Evolutionary conservation across 2,113 vertebrate species (phyloP), one percentile per base, ranked within the genome.

Genomic region (Plecotus auritus): DNA sequence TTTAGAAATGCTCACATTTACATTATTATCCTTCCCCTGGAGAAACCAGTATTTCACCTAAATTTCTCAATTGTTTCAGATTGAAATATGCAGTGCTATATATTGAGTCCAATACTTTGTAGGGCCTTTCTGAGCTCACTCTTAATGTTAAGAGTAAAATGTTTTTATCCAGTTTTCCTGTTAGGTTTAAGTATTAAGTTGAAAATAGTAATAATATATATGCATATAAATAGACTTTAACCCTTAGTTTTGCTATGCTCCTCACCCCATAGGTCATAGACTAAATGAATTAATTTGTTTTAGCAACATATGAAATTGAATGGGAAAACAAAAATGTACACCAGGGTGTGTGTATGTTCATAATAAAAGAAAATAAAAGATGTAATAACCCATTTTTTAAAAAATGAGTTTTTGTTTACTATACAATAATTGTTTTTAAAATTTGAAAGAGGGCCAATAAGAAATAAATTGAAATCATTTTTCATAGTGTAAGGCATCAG

Each of bases 381-480:
- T 64, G 9, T 40, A 85, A 61, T 37, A 70, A 30, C 66, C 49
- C 37, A 69, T 77, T 95, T 45, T 91, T 32, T 80, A 91, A 80
- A n/a, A 86, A 92, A 88, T 93, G 69, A 80, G 5, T 87, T 85
- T 93, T 86, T 90, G 18, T 81, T 94, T 84, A 73, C 61, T 88
- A 3, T 73, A 85, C 14, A 81, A 40, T 91, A 77, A 88, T 94
- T 87, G n/a, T 54, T 97, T 73, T 54, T 74, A 73, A 88, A 85
- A 76, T 66, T 84, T 66, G 74, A 78, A 94, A 83, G 42, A 88
- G 26, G 91, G 6, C 16, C 14, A 56, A 26, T 85, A 66, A 85
- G 45, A 94, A 96, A 84, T 95, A 95, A 95, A 95, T 96, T 80
- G 70, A 94, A 96, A 73, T 80, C 18, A 86, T 94, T 96, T 94